These are phyloP conservation scores for Phaetusa simplex DNA, from an alignment of 2,113 vertebrate species.

Conservation along the genomic window DNA sequence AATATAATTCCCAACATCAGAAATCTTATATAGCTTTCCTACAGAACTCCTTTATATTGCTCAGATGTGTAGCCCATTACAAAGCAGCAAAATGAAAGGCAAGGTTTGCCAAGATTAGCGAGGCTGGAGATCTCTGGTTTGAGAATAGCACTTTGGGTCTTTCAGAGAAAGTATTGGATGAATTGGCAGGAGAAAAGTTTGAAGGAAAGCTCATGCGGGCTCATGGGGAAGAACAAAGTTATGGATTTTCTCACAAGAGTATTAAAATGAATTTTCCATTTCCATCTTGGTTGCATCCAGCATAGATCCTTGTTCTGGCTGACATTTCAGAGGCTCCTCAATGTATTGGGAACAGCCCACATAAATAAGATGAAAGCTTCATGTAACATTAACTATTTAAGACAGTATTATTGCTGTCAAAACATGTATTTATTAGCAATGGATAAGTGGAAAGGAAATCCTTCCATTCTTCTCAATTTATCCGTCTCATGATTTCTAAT, in stretches of 20 bases:
- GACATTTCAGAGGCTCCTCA: neutral
- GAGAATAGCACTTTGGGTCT: neutral
- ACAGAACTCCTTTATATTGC: neutral
- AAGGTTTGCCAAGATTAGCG: neutral
- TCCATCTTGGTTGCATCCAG: neutral
- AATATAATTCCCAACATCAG: neutral
- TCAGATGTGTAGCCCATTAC: neutral
- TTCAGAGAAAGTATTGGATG: neutral
- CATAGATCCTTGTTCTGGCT: neutral
- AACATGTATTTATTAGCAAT: slow-evolving; percentile 25
- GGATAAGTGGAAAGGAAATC: neutral
- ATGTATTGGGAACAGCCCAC: neutral
- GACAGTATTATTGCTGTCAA: slow-evolving; percentile 6
- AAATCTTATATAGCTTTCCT: neutral
- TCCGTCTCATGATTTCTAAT: neutral
- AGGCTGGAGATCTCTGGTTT: neutral
- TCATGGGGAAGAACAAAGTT: neutral
- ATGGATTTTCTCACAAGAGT: neutral
- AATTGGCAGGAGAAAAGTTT: neutral
- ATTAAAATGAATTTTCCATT: neutral
- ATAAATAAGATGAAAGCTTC: slow-evolving; percentile 14
- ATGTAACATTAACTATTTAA: slow-evolving; percentile 24
- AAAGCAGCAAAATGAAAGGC: neutral
- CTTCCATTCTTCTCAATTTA: neutral
- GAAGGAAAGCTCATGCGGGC: neutral